Evolutionary conservation across 2,797 vertebrate genomes (phyloP).

Genomic region (Scyliorhinus canicula): DNA sequence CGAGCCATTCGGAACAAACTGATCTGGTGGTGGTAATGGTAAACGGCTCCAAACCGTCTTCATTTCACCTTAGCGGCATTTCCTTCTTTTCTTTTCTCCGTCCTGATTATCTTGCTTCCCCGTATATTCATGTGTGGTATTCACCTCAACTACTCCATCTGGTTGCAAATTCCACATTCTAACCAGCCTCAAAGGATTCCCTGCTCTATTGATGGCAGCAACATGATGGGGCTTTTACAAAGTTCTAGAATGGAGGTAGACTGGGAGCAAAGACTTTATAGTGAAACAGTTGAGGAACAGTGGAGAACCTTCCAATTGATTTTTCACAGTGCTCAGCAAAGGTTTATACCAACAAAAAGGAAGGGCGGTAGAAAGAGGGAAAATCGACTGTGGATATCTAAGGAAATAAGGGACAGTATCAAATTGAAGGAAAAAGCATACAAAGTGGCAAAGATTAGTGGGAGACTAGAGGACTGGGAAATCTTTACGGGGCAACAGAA

Average conservation of each 20-base stretch:
- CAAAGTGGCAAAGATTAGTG: too few relatives aligned
- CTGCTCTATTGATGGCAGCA: not conserved
- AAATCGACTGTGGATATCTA: too few relatives aligned
- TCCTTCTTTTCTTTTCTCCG: not conserved
- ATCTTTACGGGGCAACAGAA: too few relatives aligned
- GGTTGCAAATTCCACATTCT: not conserved
- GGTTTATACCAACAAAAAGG: too few relatives aligned
- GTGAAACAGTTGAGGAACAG: too few relatives aligned
- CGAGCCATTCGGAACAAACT: not conserved
- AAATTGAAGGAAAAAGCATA: too few relatives aligned
- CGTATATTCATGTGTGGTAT: not conserved
- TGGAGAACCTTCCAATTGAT: too few relatives aligned
- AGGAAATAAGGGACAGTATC: too few relatives aligned
- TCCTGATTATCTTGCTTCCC: not conserved
- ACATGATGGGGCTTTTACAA: not conserved
- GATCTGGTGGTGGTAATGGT: not conserved
- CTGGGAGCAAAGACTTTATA: too few relatives aligned
- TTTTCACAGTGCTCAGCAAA: too few relatives aligned
- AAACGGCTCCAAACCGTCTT: not conserved
- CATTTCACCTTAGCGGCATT: not conserved
- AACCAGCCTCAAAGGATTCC: not conserved
- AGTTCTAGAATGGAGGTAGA: not conserved
- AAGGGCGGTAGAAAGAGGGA: too few relatives aligned
- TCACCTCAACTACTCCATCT: not conserved
- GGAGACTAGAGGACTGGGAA: too few relatives aligned